Conservation (phyloP, 1,140 invertebrate genomes). For the Centruroides sculpturatus region DNA sequence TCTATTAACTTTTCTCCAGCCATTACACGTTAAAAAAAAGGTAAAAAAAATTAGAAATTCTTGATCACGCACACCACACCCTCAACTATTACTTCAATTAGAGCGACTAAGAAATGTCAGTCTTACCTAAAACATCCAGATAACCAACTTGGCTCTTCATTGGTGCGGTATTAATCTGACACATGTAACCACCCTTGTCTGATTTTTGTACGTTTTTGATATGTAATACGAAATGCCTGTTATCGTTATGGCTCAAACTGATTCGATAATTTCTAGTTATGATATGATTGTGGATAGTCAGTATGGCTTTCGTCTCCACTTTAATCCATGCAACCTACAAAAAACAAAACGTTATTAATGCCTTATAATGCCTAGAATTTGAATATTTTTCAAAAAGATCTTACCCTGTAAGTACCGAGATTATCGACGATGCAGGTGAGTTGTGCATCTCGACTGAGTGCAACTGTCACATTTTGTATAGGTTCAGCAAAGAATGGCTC, state of each 20-base stretch:
- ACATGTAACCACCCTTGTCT: slow-evolving; percentile 61
- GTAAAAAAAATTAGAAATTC: too few relatives aligned
- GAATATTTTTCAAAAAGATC: too few relatives aligned
- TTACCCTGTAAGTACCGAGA: slow-evolving; percentile 63
- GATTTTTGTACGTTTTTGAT: slow-evolving; percentile 77
- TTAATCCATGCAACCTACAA: slow-evolving; percentile 17
- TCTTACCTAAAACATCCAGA: slow-evolving; percentile 66
- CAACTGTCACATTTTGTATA: slow-evolving; percentile 62
- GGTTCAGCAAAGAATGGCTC: slow-evolving; percentile 50
- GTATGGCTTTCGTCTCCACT: slow-evolving; percentile 30
- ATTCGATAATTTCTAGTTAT: slow-evolving; percentile 58
- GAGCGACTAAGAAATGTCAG: too few relatives aligned
- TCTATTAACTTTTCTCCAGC: too few relatives aligned
- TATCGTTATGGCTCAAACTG: slow-evolving; percentile 68
- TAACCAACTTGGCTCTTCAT: slow-evolving; percentile 80
- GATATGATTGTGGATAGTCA: slow-evolving; percentile 82
- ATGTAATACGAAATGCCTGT: slow-evolving; percentile 79
- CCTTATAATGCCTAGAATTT: too few relatives aligned
- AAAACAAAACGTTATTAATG: not conserved
- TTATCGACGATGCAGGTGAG: slow-evolving; percentile 62
- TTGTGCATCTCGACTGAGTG: slow-evolving; percentile 55
- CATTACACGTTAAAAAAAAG: too few relatives aligned
- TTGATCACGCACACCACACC: too few relatives aligned
- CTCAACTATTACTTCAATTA: too few relatives aligned
- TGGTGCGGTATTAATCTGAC: slow-evolving; percentile 79